Conservation (phyloP, 1,140 invertebrate species). For the Stenopsyche tienmushanensis region DNA sequence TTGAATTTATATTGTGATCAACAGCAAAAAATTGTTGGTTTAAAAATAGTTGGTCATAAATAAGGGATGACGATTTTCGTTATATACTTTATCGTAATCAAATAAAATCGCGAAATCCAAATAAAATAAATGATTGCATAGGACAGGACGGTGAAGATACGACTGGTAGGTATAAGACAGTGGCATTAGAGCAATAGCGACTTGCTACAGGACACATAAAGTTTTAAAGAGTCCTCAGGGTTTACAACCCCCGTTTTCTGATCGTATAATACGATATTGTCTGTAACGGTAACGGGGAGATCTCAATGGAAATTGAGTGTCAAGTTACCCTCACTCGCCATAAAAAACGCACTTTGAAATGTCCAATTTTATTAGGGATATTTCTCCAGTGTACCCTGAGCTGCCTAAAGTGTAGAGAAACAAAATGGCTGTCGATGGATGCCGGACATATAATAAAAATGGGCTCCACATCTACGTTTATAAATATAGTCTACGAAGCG, state of each 20-base stretch:
- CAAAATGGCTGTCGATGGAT: conserved; percentile 31
- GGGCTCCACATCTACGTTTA: not conserved
- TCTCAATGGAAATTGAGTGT: conserved; percentile 42
- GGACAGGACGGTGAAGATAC: no score
- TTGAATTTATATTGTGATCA: no score
- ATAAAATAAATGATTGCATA: no score
- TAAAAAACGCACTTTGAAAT: conserved; percentile 42
- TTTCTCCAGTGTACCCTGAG: conserved; percentile 27
- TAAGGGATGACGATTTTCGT: no score
- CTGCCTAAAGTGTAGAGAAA: conserved; percentile 32
- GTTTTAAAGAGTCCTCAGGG: conserved; percentile 41
- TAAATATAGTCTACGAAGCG: not conserved
- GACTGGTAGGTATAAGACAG: not conserved
- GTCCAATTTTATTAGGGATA: conserved; percentile 43
- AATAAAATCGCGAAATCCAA: no score
- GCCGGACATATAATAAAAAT: not conserved
- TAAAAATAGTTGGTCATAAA: no score
- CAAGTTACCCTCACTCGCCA: conserved; percentile 39
- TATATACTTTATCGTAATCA: no score
- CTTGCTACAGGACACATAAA: conserved; percentile 34
- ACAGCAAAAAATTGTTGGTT: no score
- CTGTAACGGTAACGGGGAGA: conserved; percentile 39
- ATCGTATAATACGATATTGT: conserved; percentile 42
- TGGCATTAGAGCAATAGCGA: conserved; percentile 11
- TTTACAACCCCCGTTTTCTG: conserved; percentile 24